Evolutionary conservation across 2,888 invertebrate genomes (phyloP).

Genomic region (Morpho helenor): DNA sequence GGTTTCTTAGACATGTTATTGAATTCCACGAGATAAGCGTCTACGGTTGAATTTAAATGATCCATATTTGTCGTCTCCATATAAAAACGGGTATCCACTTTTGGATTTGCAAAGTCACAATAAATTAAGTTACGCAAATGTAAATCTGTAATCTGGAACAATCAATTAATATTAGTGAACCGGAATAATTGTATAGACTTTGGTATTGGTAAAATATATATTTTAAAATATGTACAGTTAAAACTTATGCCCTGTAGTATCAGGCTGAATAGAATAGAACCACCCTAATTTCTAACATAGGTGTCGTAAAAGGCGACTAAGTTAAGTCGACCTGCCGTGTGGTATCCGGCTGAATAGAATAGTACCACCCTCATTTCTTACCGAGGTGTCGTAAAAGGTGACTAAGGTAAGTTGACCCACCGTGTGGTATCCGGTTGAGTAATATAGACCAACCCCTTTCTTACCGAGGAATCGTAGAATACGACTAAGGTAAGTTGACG

Average conservation of each 20-base stretch:
- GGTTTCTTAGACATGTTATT: slow-evolving; percentile 98
- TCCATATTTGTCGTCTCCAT: slow-evolving; percentile 93
- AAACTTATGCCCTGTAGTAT: neutral
- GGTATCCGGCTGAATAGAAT: too few species aligned
- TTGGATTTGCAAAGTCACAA: slow-evolving; percentile 97
- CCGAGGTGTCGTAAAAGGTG: too few species aligned
- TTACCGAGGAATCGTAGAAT: too few species aligned
- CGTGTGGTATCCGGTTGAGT: too few species aligned
- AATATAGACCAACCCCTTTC: too few species aligned
- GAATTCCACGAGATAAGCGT: slow-evolving; percentile 92
- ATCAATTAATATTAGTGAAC: slow-evolving; percentile 2
- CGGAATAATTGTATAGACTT: neutral
- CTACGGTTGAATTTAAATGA: slow-evolving; percentile 88
- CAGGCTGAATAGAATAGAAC: too few species aligned
- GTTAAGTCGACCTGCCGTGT: too few species aligned
- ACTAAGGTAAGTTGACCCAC: too few species aligned
- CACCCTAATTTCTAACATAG: too few species aligned
- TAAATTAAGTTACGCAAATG: slow-evolving; percentile 93
- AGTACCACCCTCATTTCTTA: too few species aligned
- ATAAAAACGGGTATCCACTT: slow-evolving; percentile 92
- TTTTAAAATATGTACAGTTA: neutral
- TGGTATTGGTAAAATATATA: neutral
- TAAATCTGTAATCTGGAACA: slow-evolving; percentile 83
- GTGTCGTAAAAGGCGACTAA: too few species aligned
- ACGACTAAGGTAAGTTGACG: too few species aligned